phyloP scores from a whole-genome alignment of 2,888 invertebrate species.

The Drosophila multiciliata region DNA sequence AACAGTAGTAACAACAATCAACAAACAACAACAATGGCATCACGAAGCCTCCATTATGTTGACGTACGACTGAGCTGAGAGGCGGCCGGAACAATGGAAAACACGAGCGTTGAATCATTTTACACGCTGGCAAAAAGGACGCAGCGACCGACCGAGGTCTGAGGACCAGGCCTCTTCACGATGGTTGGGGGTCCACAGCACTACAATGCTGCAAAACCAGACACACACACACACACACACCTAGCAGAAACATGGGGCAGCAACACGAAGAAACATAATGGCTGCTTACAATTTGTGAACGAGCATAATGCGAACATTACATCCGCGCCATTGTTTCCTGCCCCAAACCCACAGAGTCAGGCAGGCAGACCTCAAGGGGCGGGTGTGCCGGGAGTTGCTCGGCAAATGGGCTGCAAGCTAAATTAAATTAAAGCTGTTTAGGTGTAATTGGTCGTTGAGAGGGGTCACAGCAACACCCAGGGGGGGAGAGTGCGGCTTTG shows the following conservation, averaged over 20 bases:
- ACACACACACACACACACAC: conserved; percentile 26
- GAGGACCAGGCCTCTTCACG: conserved; percentile 26
- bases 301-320: conserved; percentile 82
- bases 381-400: conserved; percentile 10
- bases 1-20: conserved; percentile 18
- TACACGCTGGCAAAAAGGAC: conserved; percentile 47
- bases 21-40: conserved; percentile 52
- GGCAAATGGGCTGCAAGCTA: conserved; percentile 51
- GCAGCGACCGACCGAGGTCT: conserved; percentile 26
- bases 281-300: conserved; percentile 82
- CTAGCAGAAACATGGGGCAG: conserved; percentile 17
- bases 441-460: conserved; percentile 80
- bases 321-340: conserved; percentile 80
- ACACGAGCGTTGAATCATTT: conserved; percentile 53
- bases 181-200: conserved; percentile 47
- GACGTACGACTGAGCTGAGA: conserved; percentile 66
- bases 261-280: conserved; percentile 80
- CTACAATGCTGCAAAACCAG: conserved; percentile 59
- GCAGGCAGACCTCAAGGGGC: conserved; percentile 3
- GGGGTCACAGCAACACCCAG: conserved; percentile 47
- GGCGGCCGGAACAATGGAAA: conserved; percentile 54
- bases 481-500: conserved; percentile 25
- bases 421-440: conserved; percentile 81
- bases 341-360: conserved; percentile 2
- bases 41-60: conserved; percentile 68